These are phyloP conservation scores for Arenicola marina DNA, from an alignment of 2,888 invertebrate genomes.

Conservation along the genomic window DNA sequence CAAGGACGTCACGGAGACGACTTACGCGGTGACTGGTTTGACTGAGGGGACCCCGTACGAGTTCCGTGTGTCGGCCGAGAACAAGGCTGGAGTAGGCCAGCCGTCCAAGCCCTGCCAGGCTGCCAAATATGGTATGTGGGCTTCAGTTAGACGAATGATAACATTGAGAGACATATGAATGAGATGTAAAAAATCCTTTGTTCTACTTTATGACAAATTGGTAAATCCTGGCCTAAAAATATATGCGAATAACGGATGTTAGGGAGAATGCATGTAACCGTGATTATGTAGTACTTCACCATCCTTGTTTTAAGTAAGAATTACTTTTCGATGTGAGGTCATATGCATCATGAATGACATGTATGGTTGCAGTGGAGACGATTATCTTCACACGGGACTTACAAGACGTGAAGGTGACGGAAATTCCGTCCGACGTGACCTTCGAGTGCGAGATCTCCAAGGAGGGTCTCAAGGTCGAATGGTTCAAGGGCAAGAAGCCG, in stretches of 20 bases:
- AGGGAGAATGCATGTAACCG: too few relatives aligned
- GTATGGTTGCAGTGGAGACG: slow-evolving; percentile 37
- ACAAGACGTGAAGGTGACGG: slow-evolving; percentile 48
- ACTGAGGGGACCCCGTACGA: slow-evolving; percentile 89
- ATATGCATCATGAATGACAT: too few relatives aligned
- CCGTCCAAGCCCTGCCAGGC: slow-evolving; percentile 14
- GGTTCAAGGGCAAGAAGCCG: slow-evolving; percentile 66
- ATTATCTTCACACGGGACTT: slow-evolving; percentile 50
- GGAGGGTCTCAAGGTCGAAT: slow-evolving; percentile 77
- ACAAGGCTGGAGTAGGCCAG: slow-evolving; percentile 85
- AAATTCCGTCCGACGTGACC: slow-evolving; percentile 65
- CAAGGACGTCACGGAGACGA: slow-evolving; percentile 38
- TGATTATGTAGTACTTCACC: too few relatives aligned
- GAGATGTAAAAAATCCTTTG: background rate
- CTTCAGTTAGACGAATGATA: background rate
- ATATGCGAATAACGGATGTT: too few relatives aligned
- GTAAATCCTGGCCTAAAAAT: too few relatives aligned
- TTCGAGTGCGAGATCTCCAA: slow-evolving; percentile 82
- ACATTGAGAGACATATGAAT: background rate
- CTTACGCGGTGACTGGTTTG: slow-evolving; percentile 66
- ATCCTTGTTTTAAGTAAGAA: too few relatives aligned
- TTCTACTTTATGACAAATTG: too few relatives aligned
- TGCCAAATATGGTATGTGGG: slow-evolving; percentile 28
- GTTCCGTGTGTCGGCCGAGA: slow-evolving; percentile 83
- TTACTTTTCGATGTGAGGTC: too few relatives aligned